Percentiles rank a stretch among this genome's conserved stretches.
Conservation (phyloP, 2,113 vertebrate genomes). For the Hemibagrus wyckioides region DNA sequence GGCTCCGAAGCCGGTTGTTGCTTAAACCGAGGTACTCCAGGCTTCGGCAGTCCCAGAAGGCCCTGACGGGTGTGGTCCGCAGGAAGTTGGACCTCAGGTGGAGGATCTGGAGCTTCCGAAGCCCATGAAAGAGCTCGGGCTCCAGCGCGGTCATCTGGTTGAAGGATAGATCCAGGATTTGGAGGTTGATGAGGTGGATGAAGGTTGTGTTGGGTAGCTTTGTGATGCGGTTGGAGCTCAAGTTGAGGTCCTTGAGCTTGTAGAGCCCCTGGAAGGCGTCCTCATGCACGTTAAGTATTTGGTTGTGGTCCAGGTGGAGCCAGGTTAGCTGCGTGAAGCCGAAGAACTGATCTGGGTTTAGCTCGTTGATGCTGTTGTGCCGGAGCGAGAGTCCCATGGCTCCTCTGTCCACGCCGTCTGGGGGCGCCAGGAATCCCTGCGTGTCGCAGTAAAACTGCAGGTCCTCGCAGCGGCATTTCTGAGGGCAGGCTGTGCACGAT, state of each 20-base stretch:
- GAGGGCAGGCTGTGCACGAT: slow-evolving; percentile 97
- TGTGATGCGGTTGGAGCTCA: slow-evolving; percentile 99
- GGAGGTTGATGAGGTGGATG: slow-evolving; percentile 98
- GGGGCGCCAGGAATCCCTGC: slow-evolving; percentile 95
- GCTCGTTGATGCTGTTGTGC: slow-evolving; percentile 96
- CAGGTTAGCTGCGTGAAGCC: slow-evolving; percentile 98
- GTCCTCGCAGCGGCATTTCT: slow-evolving; percentile 99
- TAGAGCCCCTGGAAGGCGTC: slow-evolving; percentile 98
- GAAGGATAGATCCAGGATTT: slow-evolving; percentile 98
- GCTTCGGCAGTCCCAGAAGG: slow-evolving; percentile 98
- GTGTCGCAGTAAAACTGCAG: slow-evolving; percentile 99
- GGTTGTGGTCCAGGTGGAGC: slow-evolving; percentile 99
- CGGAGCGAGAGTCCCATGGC: slow-evolving; percentile 97
- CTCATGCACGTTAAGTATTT: slow-evolving; percentile 94
- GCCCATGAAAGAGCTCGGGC: slow-evolving; percentile 95
- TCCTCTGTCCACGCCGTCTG: slow-evolving; percentile 94
- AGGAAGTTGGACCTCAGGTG: slow-evolving; percentile 96
- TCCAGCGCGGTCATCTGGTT: slow-evolving; percentile 97
- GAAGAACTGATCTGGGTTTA: slow-evolving; percentile 95
- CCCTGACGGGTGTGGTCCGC: slow-evolving; percentile 93
- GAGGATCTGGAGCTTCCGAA: slow-evolving; percentile 96
- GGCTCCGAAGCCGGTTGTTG: slow-evolving; percentile 95
- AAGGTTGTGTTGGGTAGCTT: slow-evolving; percentile 99
- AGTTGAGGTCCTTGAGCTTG: slow-evolving; percentile 98
- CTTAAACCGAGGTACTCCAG: slow-evolving; percentile 97